Conservation (phyloP, 2,888 invertebrate genomes). For the Heliconius ethilla region DNA sequence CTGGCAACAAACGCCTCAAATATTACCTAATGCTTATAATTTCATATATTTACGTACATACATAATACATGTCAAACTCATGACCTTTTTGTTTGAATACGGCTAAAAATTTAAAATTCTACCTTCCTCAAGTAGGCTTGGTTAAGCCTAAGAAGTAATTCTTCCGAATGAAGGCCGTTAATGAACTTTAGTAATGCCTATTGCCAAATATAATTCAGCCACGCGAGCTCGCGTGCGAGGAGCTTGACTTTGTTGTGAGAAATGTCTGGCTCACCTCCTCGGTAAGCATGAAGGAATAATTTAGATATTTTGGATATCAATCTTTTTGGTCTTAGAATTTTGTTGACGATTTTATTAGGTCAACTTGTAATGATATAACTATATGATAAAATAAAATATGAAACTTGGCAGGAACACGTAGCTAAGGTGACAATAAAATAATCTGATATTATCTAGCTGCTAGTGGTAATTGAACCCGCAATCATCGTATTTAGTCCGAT, state of each 20-base stretch:
- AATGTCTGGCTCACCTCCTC: background rate
- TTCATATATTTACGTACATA: background rate
- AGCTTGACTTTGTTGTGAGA: background rate
- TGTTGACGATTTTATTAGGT: too few relatives aligned
- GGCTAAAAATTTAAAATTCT: background rate
- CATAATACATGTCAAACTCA: background rate
- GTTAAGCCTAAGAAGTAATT: background rate
- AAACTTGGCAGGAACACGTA: too few relatives aligned
- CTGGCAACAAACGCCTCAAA: background rate
- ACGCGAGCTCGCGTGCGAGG: constrained; percentile 20
- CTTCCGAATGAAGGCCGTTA: background rate
- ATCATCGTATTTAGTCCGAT: too few relatives aligned
- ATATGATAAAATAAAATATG: too few relatives aligned
- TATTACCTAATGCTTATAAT: background rate
- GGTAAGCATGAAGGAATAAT: background rate
- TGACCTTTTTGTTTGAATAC: background rate
- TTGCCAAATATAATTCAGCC: constrained; percentile 16
- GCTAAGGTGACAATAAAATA: too few relatives aligned
- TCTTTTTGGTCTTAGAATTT: too few relatives aligned
- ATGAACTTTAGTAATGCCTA: constrained; percentile 8
- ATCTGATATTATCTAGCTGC: too few relatives aligned
- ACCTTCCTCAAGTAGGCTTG: background rate
- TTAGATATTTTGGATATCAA: background rate
- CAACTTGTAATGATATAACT: too few relatives aligned
- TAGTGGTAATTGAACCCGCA: too few relatives aligned